A percentile compares a stretch with the other conserved stretches of the same genome.
These are phyloP conservation scores for Caenorhabditis sp. DNA, from an alignment of 2,888 invertebrate species.

Conservation along the genomic window DNA sequence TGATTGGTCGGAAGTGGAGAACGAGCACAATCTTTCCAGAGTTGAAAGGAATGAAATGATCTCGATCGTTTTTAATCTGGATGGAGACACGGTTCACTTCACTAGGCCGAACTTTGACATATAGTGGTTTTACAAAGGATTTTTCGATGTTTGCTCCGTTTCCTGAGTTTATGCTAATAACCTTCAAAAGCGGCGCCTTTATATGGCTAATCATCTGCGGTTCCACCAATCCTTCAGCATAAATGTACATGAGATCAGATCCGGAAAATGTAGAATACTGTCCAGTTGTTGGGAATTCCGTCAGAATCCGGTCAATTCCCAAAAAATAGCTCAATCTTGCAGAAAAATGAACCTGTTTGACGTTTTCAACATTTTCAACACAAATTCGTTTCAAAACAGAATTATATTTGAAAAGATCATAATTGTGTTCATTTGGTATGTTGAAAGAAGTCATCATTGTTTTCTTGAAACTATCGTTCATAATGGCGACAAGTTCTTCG, in stretches of 20 bases:
- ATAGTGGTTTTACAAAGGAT: conserved; percentile 4
- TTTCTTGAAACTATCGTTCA: no score
- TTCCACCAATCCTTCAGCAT: conserved; percentile 19
- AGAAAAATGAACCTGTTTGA: not conserved
- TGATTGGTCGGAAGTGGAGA: conserved; percentile 18
- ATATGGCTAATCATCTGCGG: conserved; percentile 18
- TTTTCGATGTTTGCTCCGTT: conserved; percentile 11
- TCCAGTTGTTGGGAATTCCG: conserved; percentile 1
- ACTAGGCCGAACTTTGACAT: conserved; percentile 1
- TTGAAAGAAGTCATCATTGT: no score
- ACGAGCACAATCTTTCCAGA: conserved; percentile 25
- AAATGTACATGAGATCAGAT: conserved; percentile 21
- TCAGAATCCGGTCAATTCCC: no score
- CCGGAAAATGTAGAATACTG: conserved; percentile 6
- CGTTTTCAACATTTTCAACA: not conserved
- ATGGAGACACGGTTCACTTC: not conserved
- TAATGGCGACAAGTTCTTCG: no score
- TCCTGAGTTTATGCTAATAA: not conserved
- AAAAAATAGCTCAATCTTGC: conserved; percentile 13
- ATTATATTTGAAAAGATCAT: not conserved
- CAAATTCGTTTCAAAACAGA: not conserved
- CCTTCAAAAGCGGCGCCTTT: conserved; percentile 17
- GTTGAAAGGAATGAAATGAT: conserved; percentile 25
- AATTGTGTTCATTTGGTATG: not conserved
- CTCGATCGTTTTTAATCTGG: conserved; percentile 15